Evolutionary conservation across 2,113 vertebrate species (phyloP).

Genomic region (Podiceps cristatus): DNA sequence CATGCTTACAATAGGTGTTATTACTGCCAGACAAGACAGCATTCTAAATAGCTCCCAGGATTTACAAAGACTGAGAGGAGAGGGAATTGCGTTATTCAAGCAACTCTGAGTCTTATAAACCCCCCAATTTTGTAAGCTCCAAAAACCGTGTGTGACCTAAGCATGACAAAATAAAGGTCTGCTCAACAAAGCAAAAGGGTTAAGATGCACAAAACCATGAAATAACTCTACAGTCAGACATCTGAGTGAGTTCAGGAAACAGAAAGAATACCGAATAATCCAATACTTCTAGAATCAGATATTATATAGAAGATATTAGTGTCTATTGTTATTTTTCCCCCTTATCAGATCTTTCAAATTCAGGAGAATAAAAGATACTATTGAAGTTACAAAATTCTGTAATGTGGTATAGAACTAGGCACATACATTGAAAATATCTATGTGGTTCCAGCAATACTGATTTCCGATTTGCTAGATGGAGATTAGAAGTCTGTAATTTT

Average conservation of each 20-base stretch:
- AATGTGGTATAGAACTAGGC: not conserved
- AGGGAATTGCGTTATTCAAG: not conserved
- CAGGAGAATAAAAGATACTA: not conserved
- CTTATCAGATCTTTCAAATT: not conserved
- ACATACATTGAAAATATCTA: not conserved
- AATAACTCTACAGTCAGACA: not conserved
- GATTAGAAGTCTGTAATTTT: not conserved
- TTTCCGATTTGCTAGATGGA: not conserved
- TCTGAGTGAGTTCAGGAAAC: not conserved
- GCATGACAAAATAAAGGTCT: not conserved
- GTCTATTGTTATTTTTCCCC: not conserved
- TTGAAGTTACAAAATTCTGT: not conserved
- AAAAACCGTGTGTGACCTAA: not conserved
- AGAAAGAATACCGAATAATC: not conserved
- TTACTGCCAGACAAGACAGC: not conserved
- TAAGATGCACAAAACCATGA: not conserved
- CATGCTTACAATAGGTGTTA: not conserved
- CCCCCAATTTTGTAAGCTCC: not conserved
- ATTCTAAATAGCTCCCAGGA: not conserved
- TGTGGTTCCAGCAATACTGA: not conserved
- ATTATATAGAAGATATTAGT: not conserved
- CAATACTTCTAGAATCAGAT: not conserved
- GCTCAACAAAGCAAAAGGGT: not conserved
- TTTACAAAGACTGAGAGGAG: not conserved
- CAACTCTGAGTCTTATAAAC: not conserved